phyloP scores from a whole-genome alignment of 2,113 vertebrate genomes.

The Carettochelys insculpta region DNA sequence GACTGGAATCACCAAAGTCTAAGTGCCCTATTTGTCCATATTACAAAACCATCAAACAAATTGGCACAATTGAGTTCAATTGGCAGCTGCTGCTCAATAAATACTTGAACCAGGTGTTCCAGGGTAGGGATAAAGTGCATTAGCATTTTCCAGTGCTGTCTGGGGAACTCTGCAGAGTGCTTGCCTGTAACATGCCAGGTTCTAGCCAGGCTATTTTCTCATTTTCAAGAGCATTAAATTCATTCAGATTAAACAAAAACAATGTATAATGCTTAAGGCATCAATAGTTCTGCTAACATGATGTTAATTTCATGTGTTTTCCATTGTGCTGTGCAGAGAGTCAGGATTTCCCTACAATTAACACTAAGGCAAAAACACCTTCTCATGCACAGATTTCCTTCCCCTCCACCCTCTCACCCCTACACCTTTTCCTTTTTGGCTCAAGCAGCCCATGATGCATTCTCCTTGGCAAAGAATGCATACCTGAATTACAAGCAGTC shows the following conservation, averaged over 20 bases:
- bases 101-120: constrained; percentile 4
- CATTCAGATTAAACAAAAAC: constrained; percentile 8
- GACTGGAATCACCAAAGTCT: background rate
- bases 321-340: background rate
- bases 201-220: background rate
- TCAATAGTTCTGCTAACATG: constrained; percentile 26
- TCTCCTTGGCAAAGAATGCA: constrained; percentile 53
- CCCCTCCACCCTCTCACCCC: constrained; percentile 3
- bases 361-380: constrained; percentile 21
- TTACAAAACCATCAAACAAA: background rate
- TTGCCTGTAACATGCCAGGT: background rate
- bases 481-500: constrained; percentile 38
- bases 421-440: constrained; percentile 23
- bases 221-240: constrained; percentile 19
- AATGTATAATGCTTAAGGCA: constrained; percentile 11
- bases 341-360: constrained; percentile 6
- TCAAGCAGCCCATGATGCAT: constrained; percentile 19
- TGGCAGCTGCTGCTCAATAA: background rate
- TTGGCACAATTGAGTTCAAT: background rate
- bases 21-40: background rate
- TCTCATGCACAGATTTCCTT: constrained; percentile 41
- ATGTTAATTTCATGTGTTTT: constrained; percentile 10
- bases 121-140: background rate
- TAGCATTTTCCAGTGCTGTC: background rate
- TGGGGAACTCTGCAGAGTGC: background rate